Base-by-base conservation (phyloP, 2,888 invertebrate genomes). In the Acrobasis suavella region DNA sequence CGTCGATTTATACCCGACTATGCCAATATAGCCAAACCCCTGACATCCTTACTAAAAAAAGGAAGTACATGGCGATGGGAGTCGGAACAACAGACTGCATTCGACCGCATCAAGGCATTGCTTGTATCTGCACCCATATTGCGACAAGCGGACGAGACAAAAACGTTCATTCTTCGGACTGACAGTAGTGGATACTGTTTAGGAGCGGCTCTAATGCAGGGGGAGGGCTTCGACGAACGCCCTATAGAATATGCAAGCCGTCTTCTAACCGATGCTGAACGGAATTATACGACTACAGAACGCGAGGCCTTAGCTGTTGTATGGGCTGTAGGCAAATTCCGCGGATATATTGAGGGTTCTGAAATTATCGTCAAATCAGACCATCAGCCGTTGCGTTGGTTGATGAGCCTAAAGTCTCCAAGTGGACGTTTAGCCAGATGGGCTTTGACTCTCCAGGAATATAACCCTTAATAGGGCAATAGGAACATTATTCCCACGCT, bases 361-460 rank as follows among this genome's bases (percentile, higher is more conserved):
- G 37, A 54, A 15, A 10, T 54, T 1, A 9, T 54, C 0, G 54
- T 54, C 37, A 37, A n/a, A 38, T 37, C 54, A 0, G 54, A 54
- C 9, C 54, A 54, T 9, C 54, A 54, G 9, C 84, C 87, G 0
- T 70, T 93, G 2, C 69, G 73, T 50, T 87, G 84, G 81, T 65
- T 91, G 2, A 70, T 81, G 68, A 68, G 70, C 37, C 9, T 54
- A 5, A 54, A 37, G n/a, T 54, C 54, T 1, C 54, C 54, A 1
- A 54, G 54, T 12, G 85, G 83, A 2, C 66, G 89, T 42, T 66
- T 92, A 1, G 83, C 82, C 0, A 64, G 88, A 52, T 92, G 89
- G 90, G 81, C 82, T 0, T 60, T 89, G 3, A 62, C 64, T 6
- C 64, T 92, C 1, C 81, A 86, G 65, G 69, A 74, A 0, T 86